Evolutionary conservation across 2,797 vertebrate species (phyloP), one percentile per base, ranked within the genome.

Genomic region (Galago senegalensis): DNA sequence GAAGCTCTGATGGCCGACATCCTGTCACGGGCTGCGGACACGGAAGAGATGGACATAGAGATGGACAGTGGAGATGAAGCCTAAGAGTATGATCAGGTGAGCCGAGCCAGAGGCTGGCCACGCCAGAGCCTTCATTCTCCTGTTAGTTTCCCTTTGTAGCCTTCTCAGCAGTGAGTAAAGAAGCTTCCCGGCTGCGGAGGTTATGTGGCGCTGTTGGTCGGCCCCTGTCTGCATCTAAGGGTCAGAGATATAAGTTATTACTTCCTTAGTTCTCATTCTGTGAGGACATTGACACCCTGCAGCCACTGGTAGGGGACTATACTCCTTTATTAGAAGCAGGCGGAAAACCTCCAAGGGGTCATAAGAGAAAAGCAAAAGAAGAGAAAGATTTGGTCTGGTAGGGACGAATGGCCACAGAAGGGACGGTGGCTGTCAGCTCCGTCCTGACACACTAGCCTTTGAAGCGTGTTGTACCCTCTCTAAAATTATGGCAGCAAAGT

Each of bases 1-100:
- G 99, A 99, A 67, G 99, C 99, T 0, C 98, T 99, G 37, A 99
- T 98, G 99, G 99, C 99, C 0, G 99, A 99, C n/a, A 97, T 99
- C 53, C 92, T 99, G 97, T 99, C 99, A 0, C 98, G 99, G 67
- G 98, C 98, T 3, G 98, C 98, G 0, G 99, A 99, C 65, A 97
- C 97, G 3, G 98, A 98, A 43, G 98, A 97, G 87, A 72, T 97
- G 65, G 98, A 98, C 5, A 95, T 98, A 34, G 98, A 98, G 53
- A 97, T 98, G 98, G 98, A 98, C 97, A 97, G 98, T 58, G 98
- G 98, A 96, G 98, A 98, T 89, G 98, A 98, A 94, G 98, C 98
- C 37, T 98, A 96, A 96, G 95, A 96, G 75, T 96, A 97, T 76
- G 96, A 97, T 95, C 97, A 98, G 98, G 98, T 98, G 96, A 76